Percentiles rank a stretch among this genome's conserved stretches.
Evolutionary conservation across 1,140 invertebrate genomes (phyloP).

Genomic region (Micrasema longulum): DNA sequence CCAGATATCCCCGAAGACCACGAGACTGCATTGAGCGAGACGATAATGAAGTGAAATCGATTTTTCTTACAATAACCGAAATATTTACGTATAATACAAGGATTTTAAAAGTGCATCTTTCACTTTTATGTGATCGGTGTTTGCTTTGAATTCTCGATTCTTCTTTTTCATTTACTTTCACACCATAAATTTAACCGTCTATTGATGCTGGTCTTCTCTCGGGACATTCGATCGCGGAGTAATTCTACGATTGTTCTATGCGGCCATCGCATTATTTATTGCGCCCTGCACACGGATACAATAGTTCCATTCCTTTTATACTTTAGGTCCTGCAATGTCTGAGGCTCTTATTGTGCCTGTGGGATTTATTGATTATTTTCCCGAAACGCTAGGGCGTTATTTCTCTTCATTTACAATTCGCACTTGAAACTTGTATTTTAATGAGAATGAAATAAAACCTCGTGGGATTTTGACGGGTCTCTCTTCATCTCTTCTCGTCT

Average conservation of each 20-base stretch:
- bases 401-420: constrained; percentile 30
- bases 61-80: too few species aligned
- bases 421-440: constrained; percentile 35
- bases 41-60: too few species aligned
- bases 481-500: too few species aligned
- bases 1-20: too few species aligned
- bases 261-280: constrained; percentile 29
- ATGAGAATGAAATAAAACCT: constrained; percentile 42
- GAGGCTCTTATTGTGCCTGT: constrained; percentile 10
- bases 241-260: constrained; percentile 30
- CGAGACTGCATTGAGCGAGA: too few species aligned
- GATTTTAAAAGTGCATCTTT: too few species aligned
- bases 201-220: constrained; percentile 10
- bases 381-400: constrained; percentile 34
- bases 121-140: too few species aligned
- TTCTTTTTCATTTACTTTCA: constrained; percentile 13
- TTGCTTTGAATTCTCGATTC: neutral
- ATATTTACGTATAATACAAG: too few species aligned
- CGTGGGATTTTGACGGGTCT: constrained; percentile 26
- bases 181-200: constrained; percentile 22
- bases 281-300: constrained; percentile 8
- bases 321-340: neutral
- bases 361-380: constrained; percentile 44
- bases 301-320: constrained; percentile 9
- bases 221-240: constrained; percentile 23